phyloP scores from a whole-genome alignment of 2,888 invertebrate genomes.

The Gandaritis pyraliata region DNA sequence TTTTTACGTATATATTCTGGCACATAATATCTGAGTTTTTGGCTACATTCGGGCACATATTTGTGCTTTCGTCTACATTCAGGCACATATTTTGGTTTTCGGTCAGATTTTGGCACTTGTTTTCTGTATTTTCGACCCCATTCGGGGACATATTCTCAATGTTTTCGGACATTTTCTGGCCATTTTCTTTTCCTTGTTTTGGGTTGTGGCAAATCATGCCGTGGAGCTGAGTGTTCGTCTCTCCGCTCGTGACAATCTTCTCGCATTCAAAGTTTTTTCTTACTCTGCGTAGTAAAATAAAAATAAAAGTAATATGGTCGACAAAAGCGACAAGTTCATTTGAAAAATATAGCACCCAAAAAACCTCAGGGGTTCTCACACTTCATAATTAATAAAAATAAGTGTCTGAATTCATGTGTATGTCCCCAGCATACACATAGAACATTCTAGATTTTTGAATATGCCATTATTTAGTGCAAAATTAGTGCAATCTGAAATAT shows the following conservation, averaged over 20 bases:
- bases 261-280: conserved; percentile 17
- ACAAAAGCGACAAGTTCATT: too few relatives aligned
- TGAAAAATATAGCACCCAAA: too few relatives aligned
- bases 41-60: neutral
- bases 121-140: neutral
- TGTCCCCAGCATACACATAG: too few relatives aligned
- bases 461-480: too few relatives aligned
- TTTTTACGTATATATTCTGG: neutral
- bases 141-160: neutral
- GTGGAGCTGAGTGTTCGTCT: conserved; percentile 56
- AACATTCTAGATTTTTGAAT: too few relatives aligned
- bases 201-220: conserved; percentile 62
- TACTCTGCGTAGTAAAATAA: conserved; percentile 19
- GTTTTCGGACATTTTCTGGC: conserved; percentile 11
- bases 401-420: too few relatives aligned
- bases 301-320: too few relatives aligned
- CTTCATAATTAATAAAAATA: too few relatives aligned
- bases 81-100: neutral
- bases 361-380: too few relatives aligned
- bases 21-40: neutral
- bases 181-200: conserved; percentile 12
- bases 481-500: too few relatives aligned
- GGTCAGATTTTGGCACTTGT: neutral
- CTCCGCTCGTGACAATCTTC: conserved; percentile 6
- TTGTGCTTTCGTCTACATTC: neutral